These are phyloP conservation scores for Megalops cyprinoides DNA, from an alignment of 2,797 vertebrate genomes.

Conservation along the genomic window DNA sequence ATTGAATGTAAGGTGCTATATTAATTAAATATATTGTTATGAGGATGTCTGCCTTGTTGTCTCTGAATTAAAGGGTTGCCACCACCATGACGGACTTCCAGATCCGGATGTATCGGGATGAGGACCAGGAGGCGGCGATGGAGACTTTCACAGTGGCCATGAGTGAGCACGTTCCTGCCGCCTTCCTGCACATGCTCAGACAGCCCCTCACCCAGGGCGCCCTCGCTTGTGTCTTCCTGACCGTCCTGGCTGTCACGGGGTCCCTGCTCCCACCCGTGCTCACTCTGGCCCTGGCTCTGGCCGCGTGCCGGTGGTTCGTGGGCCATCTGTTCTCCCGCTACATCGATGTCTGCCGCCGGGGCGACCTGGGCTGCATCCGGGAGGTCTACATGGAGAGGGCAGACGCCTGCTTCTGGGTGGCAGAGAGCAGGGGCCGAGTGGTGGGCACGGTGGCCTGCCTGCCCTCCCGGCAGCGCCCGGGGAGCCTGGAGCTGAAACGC, in stretches of 20 bases:
- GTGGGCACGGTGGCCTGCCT: conserved; percentile 72
- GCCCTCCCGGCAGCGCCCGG: background rate
- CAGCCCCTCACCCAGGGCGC: conserved; percentile 71
- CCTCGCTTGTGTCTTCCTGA: conserved; percentile 72
- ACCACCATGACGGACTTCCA: conserved; percentile 65
- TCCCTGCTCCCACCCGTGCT: conserved; percentile 77
- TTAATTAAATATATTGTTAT: too few species aligned
- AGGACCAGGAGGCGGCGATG: conserved; percentile 63
- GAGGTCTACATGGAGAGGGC: conserved; percentile 60
- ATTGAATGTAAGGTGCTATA: too few species aligned
- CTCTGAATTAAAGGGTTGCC: conserved; percentile 36
- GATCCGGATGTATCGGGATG: conserved; percentile 68
- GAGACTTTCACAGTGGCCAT: conserved; percentile 71
- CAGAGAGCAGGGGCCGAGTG: conserved; percentile 69
- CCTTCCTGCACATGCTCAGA: conserved; percentile 70
- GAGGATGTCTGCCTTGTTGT: conserved; percentile 1
- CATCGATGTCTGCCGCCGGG: conserved; percentile 64
- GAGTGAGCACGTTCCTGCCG: conserved; percentile 66
- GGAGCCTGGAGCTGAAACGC: conserved; percentile 74
- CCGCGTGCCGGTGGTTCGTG: conserved; percentile 65
- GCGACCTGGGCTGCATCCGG: conserved; percentile 67
- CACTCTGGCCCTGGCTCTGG: conserved; percentile 73
- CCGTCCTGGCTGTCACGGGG: conserved; percentile 74
- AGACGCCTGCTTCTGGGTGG: conserved; percentile 80
- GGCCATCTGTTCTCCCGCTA: conserved; percentile 68